Conservation (phyloP, 1,140 invertebrate species). For the Glossosoma conforme region DNA sequence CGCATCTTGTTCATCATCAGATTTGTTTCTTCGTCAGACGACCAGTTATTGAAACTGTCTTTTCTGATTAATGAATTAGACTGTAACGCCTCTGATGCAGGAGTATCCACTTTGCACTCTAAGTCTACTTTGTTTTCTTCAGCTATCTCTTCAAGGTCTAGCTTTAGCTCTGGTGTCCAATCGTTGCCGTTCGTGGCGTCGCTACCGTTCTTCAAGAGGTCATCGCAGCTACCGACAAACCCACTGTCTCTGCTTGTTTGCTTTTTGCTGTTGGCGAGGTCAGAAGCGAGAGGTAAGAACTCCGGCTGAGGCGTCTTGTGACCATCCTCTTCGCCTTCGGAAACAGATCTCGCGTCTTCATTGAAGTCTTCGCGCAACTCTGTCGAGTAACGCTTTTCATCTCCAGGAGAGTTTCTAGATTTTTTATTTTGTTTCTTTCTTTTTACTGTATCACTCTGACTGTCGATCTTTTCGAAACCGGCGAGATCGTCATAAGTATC, state of each 20-base stretch:
- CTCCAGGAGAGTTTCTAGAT: slow-evolving; percentile 52
- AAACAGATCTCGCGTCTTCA: slow-evolving; percentile 58
- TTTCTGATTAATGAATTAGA: slow-evolving; percentile 64
- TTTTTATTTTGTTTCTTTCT: slow-evolving; percentile 70
- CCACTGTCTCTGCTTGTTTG: slow-evolving; percentile 81
- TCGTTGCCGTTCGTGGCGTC: slow-evolving; percentile 48
- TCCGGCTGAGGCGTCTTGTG: slow-evolving; percentile 60
- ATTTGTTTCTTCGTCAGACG: slow-evolving; percentile 88
- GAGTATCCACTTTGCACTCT: slow-evolving; percentile 42
- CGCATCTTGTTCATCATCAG: slow-evolving; percentile 93
- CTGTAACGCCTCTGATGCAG: slow-evolving; percentile 42
- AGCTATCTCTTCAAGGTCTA: slow-evolving; percentile 53
- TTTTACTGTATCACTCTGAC: slow-evolving; percentile 77
- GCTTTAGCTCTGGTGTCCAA: slow-evolving; percentile 49
- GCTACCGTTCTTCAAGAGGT: slow-evolving; percentile 66
- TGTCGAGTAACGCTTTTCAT: slow-evolving; percentile 46
- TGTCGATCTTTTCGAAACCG: slow-evolving; percentile 62
- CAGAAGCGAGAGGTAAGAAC: slow-evolving; percentile 47
- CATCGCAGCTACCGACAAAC: slow-evolving; percentile 83
- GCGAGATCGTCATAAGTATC: slow-evolving; percentile 68
- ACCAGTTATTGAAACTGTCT: slow-evolving; percentile 91
- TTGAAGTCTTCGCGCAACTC: slow-evolving; percentile 47
- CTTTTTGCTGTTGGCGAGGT: slow-evolving; percentile 55
- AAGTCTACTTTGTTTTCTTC: slow-evolving; percentile 49
- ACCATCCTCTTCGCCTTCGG: slow-evolving; percentile 56